Percentiles rank a stretch among this genome's conserved stretches.
Conservation (phyloP, 2,113 vertebrate species). For the Melanotaenia duboulayi region DNA sequence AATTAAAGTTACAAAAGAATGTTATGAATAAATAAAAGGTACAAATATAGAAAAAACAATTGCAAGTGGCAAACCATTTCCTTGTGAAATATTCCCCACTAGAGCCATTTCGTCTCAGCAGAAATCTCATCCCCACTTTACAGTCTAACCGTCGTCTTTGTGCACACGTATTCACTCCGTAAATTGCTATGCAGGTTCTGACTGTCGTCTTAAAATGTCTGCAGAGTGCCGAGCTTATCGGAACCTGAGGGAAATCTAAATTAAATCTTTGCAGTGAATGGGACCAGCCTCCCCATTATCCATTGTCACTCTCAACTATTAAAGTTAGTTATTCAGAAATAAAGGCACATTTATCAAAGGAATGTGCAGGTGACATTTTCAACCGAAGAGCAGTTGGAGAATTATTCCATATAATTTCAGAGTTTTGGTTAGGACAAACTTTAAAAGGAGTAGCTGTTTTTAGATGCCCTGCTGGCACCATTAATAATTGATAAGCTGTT, state of each 20-base stretch:
- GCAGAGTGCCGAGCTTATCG: conserved; percentile 66
- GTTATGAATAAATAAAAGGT: conserved; percentile 25
- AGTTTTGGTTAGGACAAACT: conserved; percentile 15
- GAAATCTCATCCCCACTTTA: conserved; percentile 56
- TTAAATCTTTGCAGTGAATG: conserved; percentile 75
- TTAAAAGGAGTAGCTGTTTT: conserved; percentile 23
- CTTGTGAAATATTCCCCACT: conserved; percentile 39
- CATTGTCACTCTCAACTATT: conserved; percentile 67
- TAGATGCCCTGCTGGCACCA: conserved; percentile 14
- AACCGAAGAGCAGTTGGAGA: conserved; percentile 17
- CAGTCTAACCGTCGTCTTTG: conserved; percentile 49
- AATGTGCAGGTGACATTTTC: conserved; percentile 27
- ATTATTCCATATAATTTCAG: conserved; percentile 40
- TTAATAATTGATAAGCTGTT: conserved; percentile 5
- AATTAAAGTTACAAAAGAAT: conserved; percentile 40
- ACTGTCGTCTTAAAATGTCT: conserved; percentile 66
- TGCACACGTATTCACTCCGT: conserved; percentile 64
- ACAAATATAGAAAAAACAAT: not conserved
- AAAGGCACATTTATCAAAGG: conserved; percentile 57
- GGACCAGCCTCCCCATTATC: conserved; percentile 59
- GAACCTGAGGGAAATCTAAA: conserved; percentile 78
- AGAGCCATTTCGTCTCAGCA: conserved; percentile 38
- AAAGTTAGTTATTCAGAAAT: conserved; percentile 64
- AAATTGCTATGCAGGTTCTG: conserved; percentile 62
- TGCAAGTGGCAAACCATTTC: conserved; percentile 8